Conservation (phyloP, 2,113 vertebrate species). For the Bubo blakistoni region DNA sequence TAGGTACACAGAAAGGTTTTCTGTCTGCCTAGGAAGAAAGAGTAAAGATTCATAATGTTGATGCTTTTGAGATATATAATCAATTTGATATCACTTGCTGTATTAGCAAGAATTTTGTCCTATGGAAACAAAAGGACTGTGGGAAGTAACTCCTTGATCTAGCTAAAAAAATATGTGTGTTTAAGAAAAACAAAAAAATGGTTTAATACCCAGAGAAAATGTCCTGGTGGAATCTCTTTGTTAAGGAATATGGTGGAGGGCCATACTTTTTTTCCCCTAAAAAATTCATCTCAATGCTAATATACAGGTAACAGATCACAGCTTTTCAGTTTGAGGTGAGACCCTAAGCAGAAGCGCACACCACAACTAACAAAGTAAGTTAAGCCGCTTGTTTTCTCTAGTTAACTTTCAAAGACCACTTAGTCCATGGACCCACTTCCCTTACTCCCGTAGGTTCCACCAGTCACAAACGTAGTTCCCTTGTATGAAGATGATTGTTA, state of each 20-base stretch:
- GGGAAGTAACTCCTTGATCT: background rate
- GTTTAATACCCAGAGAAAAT: background rate
- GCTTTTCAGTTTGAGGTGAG: background rate
- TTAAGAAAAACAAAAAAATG: background rate
- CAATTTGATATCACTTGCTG: background rate
- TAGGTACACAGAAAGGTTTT: background rate
- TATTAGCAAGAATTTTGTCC: background rate
- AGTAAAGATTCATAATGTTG: background rate
- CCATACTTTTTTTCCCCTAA: accelerated
- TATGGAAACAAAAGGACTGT: background rate
- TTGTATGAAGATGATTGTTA: background rate
- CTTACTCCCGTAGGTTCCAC: background rate
- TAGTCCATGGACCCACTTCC: background rate
- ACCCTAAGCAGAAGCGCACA: background rate
- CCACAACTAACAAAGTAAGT: background rate
- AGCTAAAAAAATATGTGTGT: background rate
- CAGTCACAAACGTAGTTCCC: background rate
- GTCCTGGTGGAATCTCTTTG: background rate
- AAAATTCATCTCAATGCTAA: background rate
- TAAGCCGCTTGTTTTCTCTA: background rate
- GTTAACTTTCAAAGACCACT: background rate
- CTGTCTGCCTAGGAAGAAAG: background rate
- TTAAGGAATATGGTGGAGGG: background rate
- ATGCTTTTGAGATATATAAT: background rate
- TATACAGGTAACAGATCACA: background rate